Evolutionary conservation across 2,888 invertebrate genomes (phyloP).

Genomic region (Clostera curtula): DNA sequence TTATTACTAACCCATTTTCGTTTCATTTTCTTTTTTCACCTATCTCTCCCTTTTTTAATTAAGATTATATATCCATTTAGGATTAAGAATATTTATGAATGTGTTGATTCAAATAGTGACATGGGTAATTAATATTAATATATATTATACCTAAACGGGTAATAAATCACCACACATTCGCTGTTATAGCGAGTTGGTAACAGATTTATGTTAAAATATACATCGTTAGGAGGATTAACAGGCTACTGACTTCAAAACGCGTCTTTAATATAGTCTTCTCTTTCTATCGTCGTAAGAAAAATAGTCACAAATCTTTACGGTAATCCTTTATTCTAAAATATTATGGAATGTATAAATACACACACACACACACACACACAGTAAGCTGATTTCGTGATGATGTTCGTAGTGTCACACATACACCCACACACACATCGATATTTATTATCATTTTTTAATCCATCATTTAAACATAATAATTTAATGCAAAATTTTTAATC

Average conservation of each 20-base stretch:
- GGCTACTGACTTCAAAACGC: constrained; percentile 14
- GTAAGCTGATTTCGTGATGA: too few species aligned
- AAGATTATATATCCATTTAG: constrained; percentile 16
- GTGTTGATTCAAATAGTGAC: constrained; percentile 16
- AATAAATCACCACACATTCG: constrained; percentile 15
- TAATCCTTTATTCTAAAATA: constrained; percentile 9
- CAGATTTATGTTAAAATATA: constrained; percentile 16
- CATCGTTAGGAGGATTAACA: constrained; percentile 19
- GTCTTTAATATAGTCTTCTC: constrained; percentile 12
- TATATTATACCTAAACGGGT: constrained; percentile 10
- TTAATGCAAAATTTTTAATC: too few species aligned
- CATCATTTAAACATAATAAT: too few species aligned
- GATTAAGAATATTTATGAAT: constrained; percentile 20
- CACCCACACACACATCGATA: too few species aligned
- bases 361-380: too few species aligned
- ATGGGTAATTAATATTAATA: constrained; percentile 18
- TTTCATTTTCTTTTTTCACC: constrained; percentile 35
- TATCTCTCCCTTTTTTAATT: constrained; percentile 26
- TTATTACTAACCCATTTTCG: constrained; percentile 37
- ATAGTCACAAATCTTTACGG: constrained; percentile 8
- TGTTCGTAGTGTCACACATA: too few species aligned
- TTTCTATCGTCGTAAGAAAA: constrained; percentile 6
- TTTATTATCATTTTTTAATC: too few species aligned
- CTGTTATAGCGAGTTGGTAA: constrained; percentile 9
- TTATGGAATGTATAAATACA: too few species aligned